These are phyloP conservation scores for Paramormyrops hopkinsi DNA, from an alignment of 2,797 vertebrate species.

Conservation along the genomic window DNA sequence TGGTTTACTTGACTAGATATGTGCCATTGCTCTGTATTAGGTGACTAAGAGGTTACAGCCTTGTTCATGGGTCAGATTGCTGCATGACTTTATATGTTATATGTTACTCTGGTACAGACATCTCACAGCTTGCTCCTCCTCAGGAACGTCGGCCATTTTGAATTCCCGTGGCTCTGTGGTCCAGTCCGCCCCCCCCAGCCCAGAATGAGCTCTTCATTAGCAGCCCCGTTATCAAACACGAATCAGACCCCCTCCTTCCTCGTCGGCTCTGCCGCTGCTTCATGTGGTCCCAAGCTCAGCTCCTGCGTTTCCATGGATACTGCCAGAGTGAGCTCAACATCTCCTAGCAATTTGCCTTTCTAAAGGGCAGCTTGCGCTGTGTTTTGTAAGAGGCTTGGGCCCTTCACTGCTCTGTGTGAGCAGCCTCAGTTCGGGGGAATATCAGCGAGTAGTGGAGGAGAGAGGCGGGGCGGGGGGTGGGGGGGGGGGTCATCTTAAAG, in stretches of 20 bases:
- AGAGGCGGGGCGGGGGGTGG: neutral
- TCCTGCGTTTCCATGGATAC: conserved; percentile 74
- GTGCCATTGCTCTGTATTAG: neutral
- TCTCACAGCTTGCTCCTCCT: neutral
- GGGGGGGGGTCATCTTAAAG: neutral
- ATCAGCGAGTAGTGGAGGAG: neutral
- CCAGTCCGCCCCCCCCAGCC: neutral
- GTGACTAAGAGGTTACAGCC: neutral
- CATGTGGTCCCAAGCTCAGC: conserved; percentile 50
- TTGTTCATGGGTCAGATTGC: neutral
- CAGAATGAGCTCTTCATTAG: conserved; percentile 23
- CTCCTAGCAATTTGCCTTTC: conserved; percentile 61
- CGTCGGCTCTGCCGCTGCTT: conserved; percentile 52
- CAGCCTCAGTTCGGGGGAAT: neutral
- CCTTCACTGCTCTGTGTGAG: neutral
- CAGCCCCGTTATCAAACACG: conserved; percentile 36
- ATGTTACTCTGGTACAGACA: neutral
- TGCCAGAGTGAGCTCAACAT: conserved; percentile 59
- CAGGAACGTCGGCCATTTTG: neutral
- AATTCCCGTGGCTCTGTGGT: neutral
- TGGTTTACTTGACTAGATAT: neutral
- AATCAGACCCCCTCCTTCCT: conserved; percentile 29
- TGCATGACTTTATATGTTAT: neutral
- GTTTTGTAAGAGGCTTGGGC: conserved; percentile 45
- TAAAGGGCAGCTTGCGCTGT: conserved; percentile 61